Conservation (phyloP, 2,888 invertebrate species). For the Morpho helenor region DNA sequence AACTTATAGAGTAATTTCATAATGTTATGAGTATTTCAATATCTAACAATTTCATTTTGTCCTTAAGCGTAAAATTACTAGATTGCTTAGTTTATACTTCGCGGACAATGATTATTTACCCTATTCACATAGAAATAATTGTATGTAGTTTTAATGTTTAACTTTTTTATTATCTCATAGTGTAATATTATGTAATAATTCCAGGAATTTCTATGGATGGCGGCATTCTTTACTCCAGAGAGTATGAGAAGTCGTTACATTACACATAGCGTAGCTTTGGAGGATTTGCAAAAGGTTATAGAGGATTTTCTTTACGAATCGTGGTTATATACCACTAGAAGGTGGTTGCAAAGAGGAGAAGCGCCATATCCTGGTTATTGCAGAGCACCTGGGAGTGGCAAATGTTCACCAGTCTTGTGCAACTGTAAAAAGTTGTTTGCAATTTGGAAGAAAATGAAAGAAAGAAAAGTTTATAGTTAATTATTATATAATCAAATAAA, state of each 20-base stretch:
- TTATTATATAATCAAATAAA: no score
- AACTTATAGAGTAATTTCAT: not conserved
- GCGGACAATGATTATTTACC: conserved; percentile 15
- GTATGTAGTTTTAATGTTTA: conserved; percentile 6
- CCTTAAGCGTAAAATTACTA: conserved; percentile 15
- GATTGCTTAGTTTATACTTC: conserved; percentile 2
- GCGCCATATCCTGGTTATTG: conserved; percentile 66
- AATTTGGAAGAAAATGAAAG: conserved; percentile 41
- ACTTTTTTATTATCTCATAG: not conserved
- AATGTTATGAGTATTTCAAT: conserved; percentile 10
- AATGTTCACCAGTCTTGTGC: conserved; percentile 51
- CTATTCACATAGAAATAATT: conserved; percentile 15
- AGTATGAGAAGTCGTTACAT: conserved; percentile 41
- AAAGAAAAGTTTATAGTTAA: not conserved
- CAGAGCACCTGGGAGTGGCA: conserved; percentile 48
- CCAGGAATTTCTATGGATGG: conserved; percentile 47
- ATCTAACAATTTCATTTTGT: conserved; percentile 1
- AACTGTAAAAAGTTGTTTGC: conserved; percentile 48
- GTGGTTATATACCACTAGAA: conserved; percentile 33
- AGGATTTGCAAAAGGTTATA: conserved; percentile 30
- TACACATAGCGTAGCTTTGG: conserved; percentile 32
- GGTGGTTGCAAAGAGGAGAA: conserved; percentile 53
- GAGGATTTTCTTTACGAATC: conserved; percentile 21
- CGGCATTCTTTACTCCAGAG: conserved; percentile 49
- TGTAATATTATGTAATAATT: conserved; percentile 26